These are phyloP conservation scores for Drosophila trapezifrons DNA, from an alignment of 1,140 invertebrate genomes.

Conservation along the genomic window DNA sequence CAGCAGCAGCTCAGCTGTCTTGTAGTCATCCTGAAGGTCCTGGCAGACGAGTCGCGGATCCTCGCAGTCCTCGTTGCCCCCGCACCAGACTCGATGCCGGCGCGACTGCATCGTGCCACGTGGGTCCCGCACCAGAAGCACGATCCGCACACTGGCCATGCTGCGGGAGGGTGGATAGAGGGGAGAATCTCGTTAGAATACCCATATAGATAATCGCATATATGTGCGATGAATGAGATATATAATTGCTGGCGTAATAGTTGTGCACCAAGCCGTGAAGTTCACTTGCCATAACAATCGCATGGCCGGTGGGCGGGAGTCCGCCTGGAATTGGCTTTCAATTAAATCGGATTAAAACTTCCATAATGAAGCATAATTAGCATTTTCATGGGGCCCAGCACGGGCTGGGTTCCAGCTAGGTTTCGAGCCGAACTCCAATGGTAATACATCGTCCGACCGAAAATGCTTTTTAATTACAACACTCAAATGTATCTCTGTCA, in stretches of 20 bases:
- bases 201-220: constrained; percentile 28
- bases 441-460: constrained; percentile 17
- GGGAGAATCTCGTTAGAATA: constrained; percentile 26
- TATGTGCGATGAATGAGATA: constrained; percentile 31
- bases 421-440: constrained; percentile 31
- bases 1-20: constrained; percentile 88
- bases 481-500: constrained; percentile 23
- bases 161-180: constrained; percentile 82
- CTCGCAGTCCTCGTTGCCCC: constrained; percentile 91
- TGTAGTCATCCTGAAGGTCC: constrained; percentile 93
- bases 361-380: constrained; percentile 58
- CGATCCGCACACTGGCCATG: constrained; percentile 89
- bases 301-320: constrained; percentile 1
- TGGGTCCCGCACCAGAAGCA: constrained; percentile 93
- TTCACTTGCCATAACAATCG: constrained; percentile 66
- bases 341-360: constrained; percentile 67
- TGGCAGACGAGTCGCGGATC: constrained; percentile 90
- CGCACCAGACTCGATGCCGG: constrained; percentile 93
- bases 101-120: constrained; percentile 93
- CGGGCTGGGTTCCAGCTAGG: constrained; percentile 19
- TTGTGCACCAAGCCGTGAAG: constrained; percentile 71
- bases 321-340: constrained; percentile 61
- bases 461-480: constrained; percentile 51
- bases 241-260: constrained; percentile 68
- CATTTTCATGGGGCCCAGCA: constrained; percentile 42